Base-by-base conservation (phyloP, 2,888 invertebrate genomes). In the Achlya flavicornis region DNA sequence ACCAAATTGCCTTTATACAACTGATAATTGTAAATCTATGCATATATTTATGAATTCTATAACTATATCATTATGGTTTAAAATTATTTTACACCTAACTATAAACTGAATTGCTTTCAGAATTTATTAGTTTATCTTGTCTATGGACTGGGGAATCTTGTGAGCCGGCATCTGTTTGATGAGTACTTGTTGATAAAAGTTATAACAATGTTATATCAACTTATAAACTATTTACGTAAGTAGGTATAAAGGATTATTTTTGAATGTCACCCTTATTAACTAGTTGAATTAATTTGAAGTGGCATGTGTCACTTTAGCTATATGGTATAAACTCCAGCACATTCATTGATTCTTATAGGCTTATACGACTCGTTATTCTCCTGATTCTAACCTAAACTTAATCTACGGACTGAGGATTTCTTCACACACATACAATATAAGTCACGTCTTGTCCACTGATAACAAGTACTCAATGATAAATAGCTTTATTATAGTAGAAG, bases 111-210 rank as follows among this genome's bases (percentile, higher is more conserved):
- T 53, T 53, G 53, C 53, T 53, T 16, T 53, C 53, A 10, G 19
- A 53, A 53, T 53, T 53, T 53, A 53, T 53, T 53, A 53, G 53
- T 53, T 53, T 53, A 53, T 53, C 53, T 53, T 53, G 53, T 53
- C 53, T 53, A 53, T 19, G 19, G 53, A 3, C 19, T 19, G 16
- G 48, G 19, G 53, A 53, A 53, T 19, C 16, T 53, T 53, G 16
- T 16, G 16, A 53, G 53, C 19, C 53, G 53, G 53, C 53, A 53
- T 53, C 19, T 53, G 19, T 53, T 53, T 53, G 53, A 53, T 53
- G 53, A 53, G 7, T 48, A 48, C 16, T 48, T 48, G 48, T 53
- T 53, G 19, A 53, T 53, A 53, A 53, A 53, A 53, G 53, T 3
- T 19, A 53, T 10, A 53, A 19, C 19, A 19, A 53, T 53, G 8